phyloP scores from a whole-genome alignment of 2,888 invertebrate genomes.

The Crematogaster levior region DNA sequence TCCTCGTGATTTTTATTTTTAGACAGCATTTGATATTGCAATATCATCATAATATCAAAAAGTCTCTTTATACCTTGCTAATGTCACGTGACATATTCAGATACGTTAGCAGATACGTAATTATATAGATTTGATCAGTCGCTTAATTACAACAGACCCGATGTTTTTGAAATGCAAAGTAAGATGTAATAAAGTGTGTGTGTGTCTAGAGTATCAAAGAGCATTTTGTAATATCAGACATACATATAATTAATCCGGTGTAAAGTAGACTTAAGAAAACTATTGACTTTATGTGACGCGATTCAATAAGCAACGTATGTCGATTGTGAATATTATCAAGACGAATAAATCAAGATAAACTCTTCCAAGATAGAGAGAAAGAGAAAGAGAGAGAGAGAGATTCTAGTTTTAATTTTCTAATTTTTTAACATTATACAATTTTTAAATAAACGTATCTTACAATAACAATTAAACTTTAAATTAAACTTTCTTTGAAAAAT shows the following conservation, averaged over 20 bases:
- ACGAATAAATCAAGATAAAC: too few relatives aligned
- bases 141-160: background rate
- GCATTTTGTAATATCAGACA: background rate
- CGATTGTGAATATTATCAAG: background rate
- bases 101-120: background rate
- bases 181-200: constrained; percentile 5
- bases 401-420: background rate
- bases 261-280: background rate
- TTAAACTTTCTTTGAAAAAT: background rate
- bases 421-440: background rate
- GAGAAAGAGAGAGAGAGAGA: too few relatives aligned
- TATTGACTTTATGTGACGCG: constrained; percentile 1
- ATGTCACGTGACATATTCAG: background rate
- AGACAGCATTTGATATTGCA: background rate
- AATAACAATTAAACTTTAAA: background rate
- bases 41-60: background rate
- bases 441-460: background rate
- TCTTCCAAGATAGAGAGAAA: too few relatives aligned
- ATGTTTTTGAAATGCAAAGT: background rate
- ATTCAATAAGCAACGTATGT: constrained; percentile 28
- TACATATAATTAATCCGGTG: background rate
- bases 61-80: background rate
- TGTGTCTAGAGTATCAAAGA: background rate
- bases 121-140: constrained; percentile 15
- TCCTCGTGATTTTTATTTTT: background rate